Evolutionary conservation across 2,113 vertebrate species (phyloP).

Genomic region (Bothrops jararaca): DNA sequence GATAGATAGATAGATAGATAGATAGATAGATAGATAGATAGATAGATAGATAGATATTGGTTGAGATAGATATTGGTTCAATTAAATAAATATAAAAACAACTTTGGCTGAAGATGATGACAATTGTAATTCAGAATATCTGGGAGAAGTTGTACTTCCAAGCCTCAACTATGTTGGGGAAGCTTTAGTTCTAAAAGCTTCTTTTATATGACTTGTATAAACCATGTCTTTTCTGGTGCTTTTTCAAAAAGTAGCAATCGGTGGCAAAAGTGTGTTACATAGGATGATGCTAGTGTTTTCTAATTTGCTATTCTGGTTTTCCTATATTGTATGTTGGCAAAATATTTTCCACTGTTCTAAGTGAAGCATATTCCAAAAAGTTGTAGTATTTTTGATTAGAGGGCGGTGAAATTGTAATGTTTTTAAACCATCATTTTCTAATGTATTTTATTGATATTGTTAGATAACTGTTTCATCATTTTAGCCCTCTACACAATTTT

Average conservation of each 20-base stretch:
- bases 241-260: background rate
- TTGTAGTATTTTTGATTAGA: background rate
- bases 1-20: too few relatives aligned
- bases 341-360: background rate
- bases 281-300: background rate
- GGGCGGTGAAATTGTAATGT: background rate
- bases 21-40: too few relatives aligned
- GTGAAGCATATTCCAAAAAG: background rate
- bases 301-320: background rate
- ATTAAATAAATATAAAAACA: background rate
- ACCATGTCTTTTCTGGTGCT: background rate
- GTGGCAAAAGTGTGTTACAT: background rate
- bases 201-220: background rate
- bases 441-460: background rate
- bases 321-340: background rate
- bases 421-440: background rate
- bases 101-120: slow-evolving; percentile 10
- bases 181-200: background rate
- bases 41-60: too few relatives aligned
- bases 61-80: background rate
- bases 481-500: background rate
- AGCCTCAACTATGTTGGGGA: background rate
- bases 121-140: slow-evolving; percentile 7
- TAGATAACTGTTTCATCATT: background rate
- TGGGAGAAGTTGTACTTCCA: slow-evolving; percentile 10